These are phyloP conservation scores for Campoletis sonorensis DNA, from an alignment of 1,140 invertebrate genomes.

Conservation along the genomic window DNA sequence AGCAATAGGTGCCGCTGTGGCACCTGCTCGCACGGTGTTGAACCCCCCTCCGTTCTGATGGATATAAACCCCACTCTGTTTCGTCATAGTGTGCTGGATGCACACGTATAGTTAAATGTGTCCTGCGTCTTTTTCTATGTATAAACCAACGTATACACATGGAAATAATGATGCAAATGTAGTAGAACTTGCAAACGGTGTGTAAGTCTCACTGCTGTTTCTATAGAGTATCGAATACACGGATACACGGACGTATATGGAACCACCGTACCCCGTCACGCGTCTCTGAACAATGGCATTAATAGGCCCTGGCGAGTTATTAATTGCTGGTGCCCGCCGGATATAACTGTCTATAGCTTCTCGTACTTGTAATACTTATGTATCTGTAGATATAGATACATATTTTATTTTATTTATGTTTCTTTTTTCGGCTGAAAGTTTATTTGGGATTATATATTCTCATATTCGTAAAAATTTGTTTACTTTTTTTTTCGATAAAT, in stretches of 20 bases:
- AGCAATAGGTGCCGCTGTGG: conserved; percentile 67
- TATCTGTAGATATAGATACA: neutral
- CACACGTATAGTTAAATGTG: neutral
- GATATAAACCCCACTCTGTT: conserved; percentile 18
- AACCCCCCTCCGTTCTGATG: neutral
- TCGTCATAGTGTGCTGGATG: conserved; percentile 11
- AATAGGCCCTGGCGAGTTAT: conserved; percentile 75
- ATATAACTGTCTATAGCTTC: conserved; percentile 75
- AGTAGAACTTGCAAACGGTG: neutral
- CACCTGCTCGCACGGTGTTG: conserved; percentile 68
- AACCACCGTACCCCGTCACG: conserved; percentile 69
- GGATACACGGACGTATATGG: conserved; percentile 52
- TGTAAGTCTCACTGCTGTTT: neutral
- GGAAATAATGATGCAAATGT: neutral
- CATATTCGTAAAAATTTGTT: no score
- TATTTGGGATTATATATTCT: no score
- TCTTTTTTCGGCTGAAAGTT: no score
- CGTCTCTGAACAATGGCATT: conserved; percentile 77
- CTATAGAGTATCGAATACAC: conserved; percentile 51
- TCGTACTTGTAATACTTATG: conserved; percentile 2
- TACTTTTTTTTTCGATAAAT: no score
- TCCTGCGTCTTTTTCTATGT: neutral
- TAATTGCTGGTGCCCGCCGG: conserved; percentile 75
- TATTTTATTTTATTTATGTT: no score
- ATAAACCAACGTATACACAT: neutral